These are phyloP conservation scores for Myotis yumanensis DNA, from an alignment of 2,113 vertebrate genomes.

Conservation along the genomic window DNA sequence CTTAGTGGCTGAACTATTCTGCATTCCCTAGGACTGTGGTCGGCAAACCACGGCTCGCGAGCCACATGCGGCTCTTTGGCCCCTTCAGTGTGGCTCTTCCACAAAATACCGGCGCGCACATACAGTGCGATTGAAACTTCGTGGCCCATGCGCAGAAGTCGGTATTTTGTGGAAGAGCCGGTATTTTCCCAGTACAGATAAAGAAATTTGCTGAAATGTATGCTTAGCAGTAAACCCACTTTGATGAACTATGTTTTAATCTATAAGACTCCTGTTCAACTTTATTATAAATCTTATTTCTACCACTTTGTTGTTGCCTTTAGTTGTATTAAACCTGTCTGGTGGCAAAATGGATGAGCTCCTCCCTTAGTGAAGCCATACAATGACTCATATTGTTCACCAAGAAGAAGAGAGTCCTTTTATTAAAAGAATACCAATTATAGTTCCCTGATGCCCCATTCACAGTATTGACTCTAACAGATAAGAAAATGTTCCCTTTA, in stretches of 20 bases:
- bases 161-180: no score
- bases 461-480: not conserved
- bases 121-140: no score
- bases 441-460: not conserved
- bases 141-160: no score
- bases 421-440: constrained; percentile 49
- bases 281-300: constrained; percentile 76
- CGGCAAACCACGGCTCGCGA: no score
- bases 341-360: constrained; percentile 70
- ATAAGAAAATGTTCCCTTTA: not conserved
- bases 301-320: constrained; percentile 70
- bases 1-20: no score
- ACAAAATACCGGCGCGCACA: no score
- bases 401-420: constrained; percentile 31
- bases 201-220: constrained; percentile 27
- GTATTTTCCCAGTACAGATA: not conserved
- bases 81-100: no score
- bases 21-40: no score
- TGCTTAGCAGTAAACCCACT: constrained; percentile 68
- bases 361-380: constrained; percentile 61
- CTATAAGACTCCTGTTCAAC: constrained; percentile 69
- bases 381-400: constrained; percentile 24
- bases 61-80: no score
- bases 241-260: constrained; percentile 77
- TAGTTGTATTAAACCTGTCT: constrained; percentile 80